Percentiles rank a stretch among this genome's conserved stretches.
Evolutionary conservation across 2,888 invertebrate species (phyloP).

Genomic region (Nemurella pictetii): DNA sequence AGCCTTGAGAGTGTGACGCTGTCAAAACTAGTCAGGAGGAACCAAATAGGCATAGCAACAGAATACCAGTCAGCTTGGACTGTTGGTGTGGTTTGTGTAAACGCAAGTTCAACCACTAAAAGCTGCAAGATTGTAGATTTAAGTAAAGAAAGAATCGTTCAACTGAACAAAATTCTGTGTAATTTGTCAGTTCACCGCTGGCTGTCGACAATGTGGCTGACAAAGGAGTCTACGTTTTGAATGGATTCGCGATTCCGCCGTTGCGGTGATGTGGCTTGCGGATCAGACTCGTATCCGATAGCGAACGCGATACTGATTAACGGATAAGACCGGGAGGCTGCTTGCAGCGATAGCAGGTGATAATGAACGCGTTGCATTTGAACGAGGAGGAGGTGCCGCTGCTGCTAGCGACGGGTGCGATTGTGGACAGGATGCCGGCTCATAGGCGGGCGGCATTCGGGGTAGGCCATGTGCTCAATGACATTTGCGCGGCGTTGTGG

Average conservation of each 20-base stretch:
- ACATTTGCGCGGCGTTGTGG: conserved; percentile 57
- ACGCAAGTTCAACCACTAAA: no score
- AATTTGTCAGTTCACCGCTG: no score
- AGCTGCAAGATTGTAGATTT: no score
- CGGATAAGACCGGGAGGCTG: not conserved
- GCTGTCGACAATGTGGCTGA: no score
- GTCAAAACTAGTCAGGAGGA: not conserved
- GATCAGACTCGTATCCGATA: not conserved
- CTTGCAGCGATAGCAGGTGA: not conserved
- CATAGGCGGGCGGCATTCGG: conserved; percentile 35
- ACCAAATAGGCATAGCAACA: no score
- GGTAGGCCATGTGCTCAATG: conserved; percentile 55
- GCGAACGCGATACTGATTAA: not conserved
- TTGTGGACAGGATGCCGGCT: conserved; percentile 13
- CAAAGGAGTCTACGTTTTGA: no score
- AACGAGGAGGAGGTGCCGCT: not conserved
- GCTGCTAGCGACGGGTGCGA: not conserved
- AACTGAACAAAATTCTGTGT: no score
- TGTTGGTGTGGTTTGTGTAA: no score
- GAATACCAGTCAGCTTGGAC: no score
- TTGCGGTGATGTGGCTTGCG: not conserved
- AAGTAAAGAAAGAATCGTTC: no score
- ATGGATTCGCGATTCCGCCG: no score
- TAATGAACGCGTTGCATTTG: not conserved
- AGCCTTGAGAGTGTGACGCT: not conserved